Conservation (phyloP, 2,888 invertebrate genomes). For the Aspidiotus rigidus region DNA sequence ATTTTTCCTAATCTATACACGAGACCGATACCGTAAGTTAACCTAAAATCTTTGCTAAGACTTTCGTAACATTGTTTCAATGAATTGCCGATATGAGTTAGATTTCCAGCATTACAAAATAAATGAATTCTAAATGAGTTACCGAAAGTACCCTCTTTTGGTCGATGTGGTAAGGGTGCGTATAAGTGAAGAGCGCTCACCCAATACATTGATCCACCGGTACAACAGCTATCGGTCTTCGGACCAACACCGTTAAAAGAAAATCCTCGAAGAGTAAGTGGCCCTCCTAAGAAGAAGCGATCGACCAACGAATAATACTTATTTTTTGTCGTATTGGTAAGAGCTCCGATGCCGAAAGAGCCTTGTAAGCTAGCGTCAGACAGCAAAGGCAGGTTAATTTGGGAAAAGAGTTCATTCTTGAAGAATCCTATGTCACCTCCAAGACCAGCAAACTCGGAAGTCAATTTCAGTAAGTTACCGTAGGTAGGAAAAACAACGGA, state of each 20-base stretch:
- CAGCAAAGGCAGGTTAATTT: constrained; percentile 58
- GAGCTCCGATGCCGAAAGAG: constrained; percentile 58
- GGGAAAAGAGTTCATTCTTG: constrained; percentile 67
- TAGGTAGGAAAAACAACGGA: constrained; percentile 66
- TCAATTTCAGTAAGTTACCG: constrained; percentile 61
- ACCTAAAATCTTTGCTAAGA: constrained; percentile 52
- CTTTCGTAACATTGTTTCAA: constrained; percentile 44
- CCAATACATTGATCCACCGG: constrained; percentile 76
- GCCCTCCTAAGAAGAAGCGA: constrained; percentile 80
- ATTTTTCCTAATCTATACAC: constrained; percentile 71
- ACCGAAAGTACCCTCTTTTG: constrained; percentile 66
- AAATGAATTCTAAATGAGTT: constrained; percentile 79
- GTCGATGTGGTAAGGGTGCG: constrained; percentile 79
- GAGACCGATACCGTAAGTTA: constrained; percentile 73
- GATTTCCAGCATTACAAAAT: constrained; percentile 81
- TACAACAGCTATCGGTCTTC: constrained; percentile 62
- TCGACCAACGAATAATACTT: constrained; percentile 57
- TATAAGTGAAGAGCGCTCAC: constrained; percentile 76
- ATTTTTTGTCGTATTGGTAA: constrained; percentile 51
- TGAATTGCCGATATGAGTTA: constrained; percentile 49
- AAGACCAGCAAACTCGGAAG: constrained; percentile 75
- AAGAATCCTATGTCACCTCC: constrained; percentile 88
- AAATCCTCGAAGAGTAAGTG: constrained; percentile 80
- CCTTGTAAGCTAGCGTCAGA: constrained; percentile 53
- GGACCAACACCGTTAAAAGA: constrained; percentile 78